Evolutionary conservation across 2,888 invertebrate species (phyloP), one percentile per base, ranked within the genome.

Genomic region (Axea sp.): DNA sequence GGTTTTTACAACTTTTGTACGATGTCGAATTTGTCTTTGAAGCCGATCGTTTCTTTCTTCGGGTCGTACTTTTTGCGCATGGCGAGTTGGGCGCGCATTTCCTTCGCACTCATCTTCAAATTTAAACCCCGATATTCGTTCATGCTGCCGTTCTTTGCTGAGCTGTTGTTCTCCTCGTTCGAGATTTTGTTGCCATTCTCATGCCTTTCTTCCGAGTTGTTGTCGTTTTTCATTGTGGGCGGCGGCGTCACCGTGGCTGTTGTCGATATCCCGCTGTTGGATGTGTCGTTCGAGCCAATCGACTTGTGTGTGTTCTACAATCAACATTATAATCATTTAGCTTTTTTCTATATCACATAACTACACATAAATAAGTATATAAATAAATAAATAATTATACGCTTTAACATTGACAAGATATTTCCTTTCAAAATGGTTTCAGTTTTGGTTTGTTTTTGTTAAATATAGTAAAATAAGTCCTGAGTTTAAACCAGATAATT

Each of bases 21-120:
- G 86, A 97, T 96, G 88, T 96, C 96, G 86, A 96, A 96, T 89
- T 96, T 96, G 90, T 95, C 94, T 88, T 94, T 94, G 85, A 96
- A 93, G 89, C 96, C 96, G 89, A 97, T 93, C 43, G 92, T 92
- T 84, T 95, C 94, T 88, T 94, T 95, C 88, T 96, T 96, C 31
- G 96, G 96, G 88, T 96, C 96, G 86, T 93, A 92, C 88, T 95
- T 95, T 88, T 96, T 96, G 87, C 93, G 94, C 68, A 93, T 92
- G 43, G 95, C 94, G 78, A 96, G 89, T 81, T 94, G 93, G 55
- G 95, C 96, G 59, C 96, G 91, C 90, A 96, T 92, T 89, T 97
- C 96, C 37, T 96, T 95, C n/a, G 95, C 97, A 68, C 96, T 95
- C 94, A 96, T 95, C 83, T 93, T 93, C 77, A 97, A 90, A 88